Evolutionary conservation across 2,888 invertebrate species (phyloP), one percentile per base, ranked within the genome.

Genomic region (Harpalus rubripes): DNA sequence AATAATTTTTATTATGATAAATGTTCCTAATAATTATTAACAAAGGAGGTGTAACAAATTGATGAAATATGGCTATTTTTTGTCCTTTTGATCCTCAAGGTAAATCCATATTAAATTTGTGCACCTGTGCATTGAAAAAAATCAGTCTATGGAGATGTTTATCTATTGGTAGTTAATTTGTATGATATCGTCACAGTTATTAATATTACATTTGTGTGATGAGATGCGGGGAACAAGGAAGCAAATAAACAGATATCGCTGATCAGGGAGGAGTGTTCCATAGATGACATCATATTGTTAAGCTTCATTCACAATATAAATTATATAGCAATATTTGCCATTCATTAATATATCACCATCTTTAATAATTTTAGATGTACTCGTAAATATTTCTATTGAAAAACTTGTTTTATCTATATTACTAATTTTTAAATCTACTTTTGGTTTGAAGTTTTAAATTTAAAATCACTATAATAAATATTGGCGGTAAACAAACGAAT

Each of bases 141-240:
- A 61, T 61, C 6, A 1, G 59, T 59, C 18, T 59, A 7, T n/a
- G n/a, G 16, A 15, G 59, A 61, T 61, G 59, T 18, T 56, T 61
- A 61, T 61, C 59, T 61, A 5, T 6, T 15, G n/a, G 56, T 15
- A 15, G 59, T 8, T 18, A 18, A 61, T 61, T 61, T 61, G 59
- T 61, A 61, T 15, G 3, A 61, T 61, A 61, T 61, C 59, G 59
- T 61, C 59, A 61, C 16, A 15, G 59, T 16, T 61, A 61, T 61
- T 15, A 61, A 61, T 61, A 61, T 61, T 61, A 18, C 8, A 15
- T 18, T 7, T 10, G 10, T 12, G 59, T 52, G 10, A 52, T 52
- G 44, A 52, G 44, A 52, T 63, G 63, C 22, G 22, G 32, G 59
- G 59, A 59, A 59, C 16, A 59, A 59, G 59, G 63, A 63, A 63